These are phyloP conservation scores for Zhengitettix transpicula DNA, from an alignment of 2,888 invertebrate species.

Conservation along the genomic window DNA sequence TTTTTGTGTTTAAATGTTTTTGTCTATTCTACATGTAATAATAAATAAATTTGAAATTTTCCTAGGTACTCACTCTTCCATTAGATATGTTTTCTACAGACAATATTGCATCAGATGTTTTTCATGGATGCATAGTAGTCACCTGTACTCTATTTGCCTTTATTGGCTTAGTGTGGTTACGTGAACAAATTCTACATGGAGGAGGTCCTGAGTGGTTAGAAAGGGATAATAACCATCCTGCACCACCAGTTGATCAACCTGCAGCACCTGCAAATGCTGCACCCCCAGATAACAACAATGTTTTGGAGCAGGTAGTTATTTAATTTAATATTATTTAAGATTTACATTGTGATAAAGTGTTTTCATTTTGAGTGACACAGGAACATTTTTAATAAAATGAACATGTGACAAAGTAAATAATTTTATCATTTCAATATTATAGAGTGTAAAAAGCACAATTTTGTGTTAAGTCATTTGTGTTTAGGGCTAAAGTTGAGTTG, in stretches of 20 bases:
- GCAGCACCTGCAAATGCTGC: slow-evolving; percentile 19
- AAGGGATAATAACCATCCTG: slow-evolving; percentile 37
- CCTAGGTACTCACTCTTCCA: slow-evolving; percentile 57
- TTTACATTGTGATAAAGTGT: background rate
- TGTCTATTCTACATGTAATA: too few species aligned
- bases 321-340: background rate
- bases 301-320: slow-evolving; percentile 18
- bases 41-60: slow-evolving; percentile 20
- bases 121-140: slow-evolving; percentile 93
- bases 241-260: slow-evolving; percentile 28
- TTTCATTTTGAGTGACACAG: too few species aligned
- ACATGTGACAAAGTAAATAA: too few species aligned
- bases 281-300: slow-evolving; percentile 24
- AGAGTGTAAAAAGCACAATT: too few species aligned
- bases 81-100: slow-evolving; percentile 87
- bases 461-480: too few species aligned
- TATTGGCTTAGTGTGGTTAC: slow-evolving; percentile 90
- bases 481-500: too few species aligned
- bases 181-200: slow-evolving; percentile 95
- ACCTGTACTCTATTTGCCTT: slow-evolving; percentile 91
- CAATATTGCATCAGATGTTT: slow-evolving; percentile 82
- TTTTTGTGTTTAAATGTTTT: too few species aligned
- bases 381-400: too few species aligned
- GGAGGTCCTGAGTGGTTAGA: slow-evolving; percentile 95
- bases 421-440: too few species aligned